Conservation (phyloP, 2,113 vertebrate species). For the Phocoena sinus region DNA sequence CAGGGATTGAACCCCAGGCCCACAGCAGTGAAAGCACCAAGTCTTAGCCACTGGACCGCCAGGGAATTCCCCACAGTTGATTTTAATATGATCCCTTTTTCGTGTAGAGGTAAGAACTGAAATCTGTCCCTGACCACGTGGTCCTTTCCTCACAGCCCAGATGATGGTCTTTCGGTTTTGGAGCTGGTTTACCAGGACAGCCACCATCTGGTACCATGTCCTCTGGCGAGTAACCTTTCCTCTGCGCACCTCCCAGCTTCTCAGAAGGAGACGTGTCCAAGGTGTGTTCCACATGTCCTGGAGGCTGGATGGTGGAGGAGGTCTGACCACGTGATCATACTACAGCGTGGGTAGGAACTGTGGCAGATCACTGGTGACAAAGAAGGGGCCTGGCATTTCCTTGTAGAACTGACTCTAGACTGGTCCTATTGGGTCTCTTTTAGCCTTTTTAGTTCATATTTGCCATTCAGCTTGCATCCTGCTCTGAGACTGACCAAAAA, state of each 20-base stretch:
- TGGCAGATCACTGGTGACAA: neutral
- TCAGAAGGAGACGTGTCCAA: neutral
- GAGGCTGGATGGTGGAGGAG: neutral
- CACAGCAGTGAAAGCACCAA: neutral
- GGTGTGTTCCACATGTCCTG: neutral
- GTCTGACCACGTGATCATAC: neutral
- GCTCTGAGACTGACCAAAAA: conserved; percentile 1
- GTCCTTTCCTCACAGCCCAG: neutral
- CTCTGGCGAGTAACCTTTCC: neutral
- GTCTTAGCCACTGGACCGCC: neutral
- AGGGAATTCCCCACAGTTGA: neutral
- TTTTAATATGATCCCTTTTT: neutral
- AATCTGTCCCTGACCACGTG: neutral
- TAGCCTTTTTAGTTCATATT: neutral
- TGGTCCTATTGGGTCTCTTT: neutral
- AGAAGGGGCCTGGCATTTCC: neutral
- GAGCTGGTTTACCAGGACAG: neutral
- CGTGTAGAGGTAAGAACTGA: neutral
- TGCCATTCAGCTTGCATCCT: neutral
- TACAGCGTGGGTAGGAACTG: neutral
- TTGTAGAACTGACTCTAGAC: neutral
- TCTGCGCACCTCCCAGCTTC: neutral
- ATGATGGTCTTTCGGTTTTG: neutral
- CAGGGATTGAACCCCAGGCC: neutral
- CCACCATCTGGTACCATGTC: neutral